Evolutionary conservation across 2,888 invertebrate species (phyloP).

Genomic region (Monochamus alternatus): DNA sequence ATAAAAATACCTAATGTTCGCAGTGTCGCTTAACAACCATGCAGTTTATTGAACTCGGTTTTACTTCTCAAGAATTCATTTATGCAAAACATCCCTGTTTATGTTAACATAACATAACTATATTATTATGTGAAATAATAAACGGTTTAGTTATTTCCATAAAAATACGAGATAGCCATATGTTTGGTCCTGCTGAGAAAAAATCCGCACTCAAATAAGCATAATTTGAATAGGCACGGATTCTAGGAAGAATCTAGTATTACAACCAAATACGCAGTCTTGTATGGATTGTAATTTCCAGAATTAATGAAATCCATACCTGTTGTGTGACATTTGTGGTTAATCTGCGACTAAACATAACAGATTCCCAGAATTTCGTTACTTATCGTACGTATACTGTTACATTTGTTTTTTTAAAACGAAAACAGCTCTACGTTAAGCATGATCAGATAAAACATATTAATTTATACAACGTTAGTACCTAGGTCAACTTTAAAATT

Average conservation of each 20-base stretch:
- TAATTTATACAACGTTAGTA: neutral
- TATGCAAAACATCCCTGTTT: no score
- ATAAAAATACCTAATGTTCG: no score
- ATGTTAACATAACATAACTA: no score
- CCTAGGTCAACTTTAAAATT: no score
- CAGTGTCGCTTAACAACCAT: no score
- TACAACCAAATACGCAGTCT: neutral
- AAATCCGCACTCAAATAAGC: no score
- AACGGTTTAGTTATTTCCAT: no score
- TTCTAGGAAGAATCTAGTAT: conserved; percentile 1
- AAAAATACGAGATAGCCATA: no score
- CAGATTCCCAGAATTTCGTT: conserved; percentile 13
- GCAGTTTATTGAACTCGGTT: no score
- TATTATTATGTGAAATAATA: no score
- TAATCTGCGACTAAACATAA: conserved; percentile 17
- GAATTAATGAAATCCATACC: neutral
- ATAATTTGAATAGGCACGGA: neutral
- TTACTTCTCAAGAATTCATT: no score
- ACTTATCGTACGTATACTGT: neutral
- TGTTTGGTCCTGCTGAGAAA: no score
- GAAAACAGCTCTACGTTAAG: conserved; percentile 6
- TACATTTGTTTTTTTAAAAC: conserved; percentile 14
- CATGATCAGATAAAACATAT: conserved; percentile 8
- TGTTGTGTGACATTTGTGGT: neutral
- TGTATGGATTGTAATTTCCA: neutral